Conservation (phyloP, 2,113 vertebrate genomes). For the Cercocebus atys region DNA sequence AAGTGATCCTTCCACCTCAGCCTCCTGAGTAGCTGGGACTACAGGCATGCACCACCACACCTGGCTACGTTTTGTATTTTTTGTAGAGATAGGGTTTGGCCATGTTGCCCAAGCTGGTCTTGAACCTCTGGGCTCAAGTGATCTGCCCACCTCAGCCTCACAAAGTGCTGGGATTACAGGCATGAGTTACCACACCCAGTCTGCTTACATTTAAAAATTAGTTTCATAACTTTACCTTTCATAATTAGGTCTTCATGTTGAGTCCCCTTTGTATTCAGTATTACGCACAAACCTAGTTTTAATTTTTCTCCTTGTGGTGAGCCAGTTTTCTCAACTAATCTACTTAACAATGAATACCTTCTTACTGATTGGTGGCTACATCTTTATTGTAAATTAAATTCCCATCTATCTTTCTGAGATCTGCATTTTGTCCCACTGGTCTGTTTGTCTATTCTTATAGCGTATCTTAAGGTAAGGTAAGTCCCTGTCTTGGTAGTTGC, state of each 20-base stretch:
- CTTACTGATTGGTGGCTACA: not conserved
- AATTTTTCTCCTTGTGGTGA: not conserved
- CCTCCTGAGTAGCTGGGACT: too few relatives aligned
- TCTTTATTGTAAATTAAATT: not conserved
- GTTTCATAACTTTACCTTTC: not conserved
- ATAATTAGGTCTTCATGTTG: conserved; percentile 1
- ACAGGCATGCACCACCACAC: too few relatives aligned
- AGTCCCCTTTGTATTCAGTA: not conserved
- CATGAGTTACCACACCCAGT: too few relatives aligned
- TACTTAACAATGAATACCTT: not conserved
- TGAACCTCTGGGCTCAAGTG: too few relatives aligned
- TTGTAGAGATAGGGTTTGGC: too few relatives aligned
- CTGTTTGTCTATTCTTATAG: not conserved
- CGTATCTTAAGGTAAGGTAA: not conserved
- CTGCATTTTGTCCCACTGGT: not conserved
- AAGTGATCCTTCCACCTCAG: too few relatives aligned
- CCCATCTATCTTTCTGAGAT: not conserved
- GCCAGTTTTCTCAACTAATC: not conserved
- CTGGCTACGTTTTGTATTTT: too few relatives aligned
- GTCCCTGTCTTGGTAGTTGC: not conserved
- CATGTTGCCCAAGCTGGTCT: too few relatives aligned
- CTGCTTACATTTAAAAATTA: not conserved
- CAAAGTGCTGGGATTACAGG: too few relatives aligned
- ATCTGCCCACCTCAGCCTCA: too few relatives aligned
- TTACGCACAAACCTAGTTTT: not conserved